phyloP scores from a whole-genome alignment of 2,797 vertebrate genomes.

The Yasuhikotakia modesta region DNA sequence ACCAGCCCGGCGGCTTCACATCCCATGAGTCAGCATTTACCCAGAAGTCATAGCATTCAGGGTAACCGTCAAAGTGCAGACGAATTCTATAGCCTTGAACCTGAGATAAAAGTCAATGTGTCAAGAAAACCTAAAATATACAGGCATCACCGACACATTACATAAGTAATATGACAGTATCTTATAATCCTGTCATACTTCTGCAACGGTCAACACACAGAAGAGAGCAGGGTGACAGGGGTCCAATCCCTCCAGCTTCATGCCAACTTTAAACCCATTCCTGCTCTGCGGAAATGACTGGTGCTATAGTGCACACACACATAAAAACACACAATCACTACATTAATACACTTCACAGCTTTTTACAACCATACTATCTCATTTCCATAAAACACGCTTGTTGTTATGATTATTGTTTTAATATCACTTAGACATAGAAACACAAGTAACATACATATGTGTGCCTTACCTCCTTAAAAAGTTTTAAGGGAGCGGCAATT shows the following conservation, averaged over 20 bases:
- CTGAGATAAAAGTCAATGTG: constrained; percentile 53
- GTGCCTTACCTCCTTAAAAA: constrained; percentile 87
- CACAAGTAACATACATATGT: not conserved
- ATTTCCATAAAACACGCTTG: not conserved
- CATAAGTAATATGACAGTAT: not conserved
- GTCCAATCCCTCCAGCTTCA: constrained; percentile 92
- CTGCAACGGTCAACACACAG: constrained; percentile 87
- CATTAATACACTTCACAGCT: not conserved
- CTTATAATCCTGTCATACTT: constrained; percentile 72
- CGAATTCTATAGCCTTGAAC: constrained; percentile 81
- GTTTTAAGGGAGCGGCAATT: constrained; percentile 83
- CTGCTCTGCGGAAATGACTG: constrained; percentile 88
- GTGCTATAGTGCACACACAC: constrained; percentile 72
- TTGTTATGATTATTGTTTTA: too few relatives aligned
- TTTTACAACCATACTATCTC: not conserved
- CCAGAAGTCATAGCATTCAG: constrained; percentile 85
- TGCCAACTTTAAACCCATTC: constrained; percentile 90
- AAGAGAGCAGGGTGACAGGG: constrained; percentile 87
- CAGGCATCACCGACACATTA: not conserved
- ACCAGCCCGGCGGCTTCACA: constrained; percentile 82
- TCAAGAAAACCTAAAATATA: not conserved
- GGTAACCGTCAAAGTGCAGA: constrained; percentile 83
- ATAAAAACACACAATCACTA: not conserved
- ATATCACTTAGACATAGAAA: too few relatives aligned
- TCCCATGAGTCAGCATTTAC: constrained; percentile 84